Evolutionary conservation across 2,888 invertebrate species (phyloP).

Genomic region (Catotricha subobsoleta): DNA sequence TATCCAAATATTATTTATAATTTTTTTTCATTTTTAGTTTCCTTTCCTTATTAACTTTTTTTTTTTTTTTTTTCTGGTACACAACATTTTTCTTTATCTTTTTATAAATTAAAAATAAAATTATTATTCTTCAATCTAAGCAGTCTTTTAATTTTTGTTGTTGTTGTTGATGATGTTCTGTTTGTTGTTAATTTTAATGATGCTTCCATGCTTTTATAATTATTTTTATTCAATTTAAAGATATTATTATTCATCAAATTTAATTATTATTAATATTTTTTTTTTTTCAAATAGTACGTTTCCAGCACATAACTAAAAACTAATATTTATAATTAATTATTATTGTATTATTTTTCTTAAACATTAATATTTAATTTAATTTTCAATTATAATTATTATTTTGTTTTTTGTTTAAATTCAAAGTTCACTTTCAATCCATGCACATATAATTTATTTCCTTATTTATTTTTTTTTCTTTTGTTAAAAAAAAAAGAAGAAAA

Average conservation of each 20-base stretch:
- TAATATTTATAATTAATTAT: too few species aligned
- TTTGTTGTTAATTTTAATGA: neutral
- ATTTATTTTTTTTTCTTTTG: neutral
- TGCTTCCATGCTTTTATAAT: neutral
- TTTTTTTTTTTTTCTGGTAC: neutral
- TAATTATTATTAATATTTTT: neutral
- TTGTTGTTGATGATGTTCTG: neutral
- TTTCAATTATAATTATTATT: neutral
- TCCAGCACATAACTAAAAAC: too few species aligned
- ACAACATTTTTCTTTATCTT: neutral
- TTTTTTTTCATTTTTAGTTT: neutral
- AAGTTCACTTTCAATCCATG: neutral
- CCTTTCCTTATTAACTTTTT: neutral
- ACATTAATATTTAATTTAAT: too few species aligned
- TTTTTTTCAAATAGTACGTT: neutral
- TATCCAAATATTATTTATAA: too few species aligned
- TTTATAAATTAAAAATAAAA: neutral
- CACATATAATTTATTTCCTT: slow-evolving; percentile 4
- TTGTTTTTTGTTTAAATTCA: neutral
- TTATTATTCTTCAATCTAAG: slow-evolving; percentile 4
- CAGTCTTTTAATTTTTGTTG: slow-evolving; percentile 2
- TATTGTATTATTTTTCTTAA: too few species aligned
- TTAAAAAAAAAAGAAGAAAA: too few species aligned
- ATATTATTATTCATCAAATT: neutral
- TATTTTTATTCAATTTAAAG: neutral